Evolutionary conservation across 2,797 vertebrate species (phyloP).

Genomic region (Fistularia tabacaria): DNA sequence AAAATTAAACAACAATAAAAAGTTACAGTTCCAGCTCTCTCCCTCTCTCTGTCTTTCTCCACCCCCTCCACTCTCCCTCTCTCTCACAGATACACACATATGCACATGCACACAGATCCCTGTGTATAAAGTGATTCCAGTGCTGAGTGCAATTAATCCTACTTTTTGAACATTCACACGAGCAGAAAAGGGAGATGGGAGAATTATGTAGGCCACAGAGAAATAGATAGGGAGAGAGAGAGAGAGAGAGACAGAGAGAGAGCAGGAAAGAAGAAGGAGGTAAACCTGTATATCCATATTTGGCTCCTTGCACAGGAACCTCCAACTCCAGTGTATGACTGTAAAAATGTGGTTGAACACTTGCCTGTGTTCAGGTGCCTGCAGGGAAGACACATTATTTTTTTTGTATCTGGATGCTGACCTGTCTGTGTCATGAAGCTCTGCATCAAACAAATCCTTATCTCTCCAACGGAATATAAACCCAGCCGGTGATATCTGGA

Average conservation of each 20-base stretch:
- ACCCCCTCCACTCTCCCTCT: too few species aligned
- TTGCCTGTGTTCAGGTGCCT: too few species aligned
- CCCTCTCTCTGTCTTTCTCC: too few species aligned
- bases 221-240: conserved; percentile 16
- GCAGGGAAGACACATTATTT: not conserved
- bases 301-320: not conserved
- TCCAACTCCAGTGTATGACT: too few species aligned
- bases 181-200: conserved; percentile 16
- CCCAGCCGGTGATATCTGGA: conserved; percentile 64
- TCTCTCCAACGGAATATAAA: conserved; percentile 51
- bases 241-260: conserved; percentile 4
- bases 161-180: conserved; percentile 19
- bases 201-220: conserved; percentile 48
- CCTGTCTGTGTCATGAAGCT: conserved; percentile 39
- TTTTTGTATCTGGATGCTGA: conserved; percentile 35
- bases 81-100: too few species aligned
- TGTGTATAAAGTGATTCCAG: not conserved
- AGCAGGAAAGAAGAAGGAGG: conserved; percentile 1
- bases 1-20: not conserved
- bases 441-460: conserved; percentile 58
- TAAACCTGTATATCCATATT: conserved; percentile 45
- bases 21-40: too few species aligned
- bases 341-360: too few species aligned
- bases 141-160: not conserved
- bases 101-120: too few species aligned